These are phyloP conservation scores for Stenopsyche tienmushanensis DNA, from an alignment of 1,140 invertebrate species.

Conservation along the genomic window DNA sequence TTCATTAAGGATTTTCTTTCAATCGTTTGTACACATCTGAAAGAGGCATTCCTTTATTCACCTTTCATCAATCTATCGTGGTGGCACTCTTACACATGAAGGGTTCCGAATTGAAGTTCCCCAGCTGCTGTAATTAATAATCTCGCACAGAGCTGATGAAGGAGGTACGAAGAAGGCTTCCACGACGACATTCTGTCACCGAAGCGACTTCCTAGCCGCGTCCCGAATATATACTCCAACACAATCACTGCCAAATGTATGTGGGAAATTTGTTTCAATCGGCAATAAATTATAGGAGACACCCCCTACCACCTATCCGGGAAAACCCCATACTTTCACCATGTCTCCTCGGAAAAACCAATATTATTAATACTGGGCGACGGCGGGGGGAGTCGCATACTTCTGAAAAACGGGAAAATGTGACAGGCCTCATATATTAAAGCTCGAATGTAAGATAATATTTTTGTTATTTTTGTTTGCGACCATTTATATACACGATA, in stretches of 20 bases:
- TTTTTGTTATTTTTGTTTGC: slow-evolving; percentile 36
- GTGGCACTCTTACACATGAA: too few relatives aligned
- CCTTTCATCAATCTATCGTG: not conserved
- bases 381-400: not conserved
- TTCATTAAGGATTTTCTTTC: too few relatives aligned
- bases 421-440: slow-evolving; percentile 14
- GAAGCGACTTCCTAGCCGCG: too few relatives aligned
- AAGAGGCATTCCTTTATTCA: not conserved
- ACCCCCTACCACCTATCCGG: not conserved
- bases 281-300: slow-evolving; percentile 35
- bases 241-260: not conserved
- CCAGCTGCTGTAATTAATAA: not conserved
- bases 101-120: not conserved
- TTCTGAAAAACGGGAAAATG: slow-evolving; percentile 30
- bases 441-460: slow-evolving; percentile 26
- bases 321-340: not conserved
- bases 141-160: not conserved
- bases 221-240: not conserved
- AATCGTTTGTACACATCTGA: not conserved
- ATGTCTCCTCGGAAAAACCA: slow-evolving; percentile 32
- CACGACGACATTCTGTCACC: too few relatives aligned
- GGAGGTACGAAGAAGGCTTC: too few relatives aligned
- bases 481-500: slow-evolving; percentile 6
- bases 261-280: slow-evolving; percentile 26
- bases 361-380: slow-evolving; percentile 34